Conservation (phyloP, 2,797 vertebrate species). For the Hydrocynus forskahlii region DNA sequence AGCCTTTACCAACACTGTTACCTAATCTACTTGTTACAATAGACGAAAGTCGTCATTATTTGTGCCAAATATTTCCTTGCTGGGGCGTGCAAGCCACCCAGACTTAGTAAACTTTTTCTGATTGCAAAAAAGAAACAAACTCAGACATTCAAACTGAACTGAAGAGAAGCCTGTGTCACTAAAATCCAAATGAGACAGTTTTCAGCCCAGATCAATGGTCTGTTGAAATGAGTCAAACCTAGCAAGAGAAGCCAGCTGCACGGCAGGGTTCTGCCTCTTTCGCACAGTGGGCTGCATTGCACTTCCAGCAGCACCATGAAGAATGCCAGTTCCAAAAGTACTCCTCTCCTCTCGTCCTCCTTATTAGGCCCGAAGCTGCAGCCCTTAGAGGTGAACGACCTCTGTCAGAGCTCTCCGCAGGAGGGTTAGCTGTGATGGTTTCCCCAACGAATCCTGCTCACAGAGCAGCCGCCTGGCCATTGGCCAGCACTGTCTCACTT, state of each 20-base stretch:
- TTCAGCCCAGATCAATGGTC: background rate
- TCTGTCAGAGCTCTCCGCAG: background rate
- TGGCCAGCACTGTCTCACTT: background rate
- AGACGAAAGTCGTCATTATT: background rate
- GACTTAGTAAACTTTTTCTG: background rate
- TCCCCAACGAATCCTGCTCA: background rate
- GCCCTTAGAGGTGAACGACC: background rate
- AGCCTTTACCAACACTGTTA: slow-evolving; percentile 1
- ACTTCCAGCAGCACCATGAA: background rate
- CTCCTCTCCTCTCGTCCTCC: background rate
- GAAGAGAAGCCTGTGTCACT: background rate
- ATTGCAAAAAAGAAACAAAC: background rate
- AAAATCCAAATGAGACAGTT: background rate
- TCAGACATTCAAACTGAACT: background rate
- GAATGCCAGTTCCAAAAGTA: background rate
- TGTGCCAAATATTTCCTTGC: background rate
- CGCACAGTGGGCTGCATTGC: slow-evolving; percentile 47
- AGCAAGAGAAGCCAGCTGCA: slow-evolving; percentile 43
- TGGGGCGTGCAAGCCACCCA: background rate
- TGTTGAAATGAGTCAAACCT: slow-evolving; percentile 59
- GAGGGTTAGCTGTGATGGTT: background rate
- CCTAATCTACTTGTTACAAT: background rate
- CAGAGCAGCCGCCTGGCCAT: background rate
- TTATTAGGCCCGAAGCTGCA: background rate
- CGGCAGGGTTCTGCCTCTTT: slow-evolving; percentile 57